phyloP scores from a whole-genome alignment of 2,888 invertebrate genomes.

The Andrena fulva region DNA sequence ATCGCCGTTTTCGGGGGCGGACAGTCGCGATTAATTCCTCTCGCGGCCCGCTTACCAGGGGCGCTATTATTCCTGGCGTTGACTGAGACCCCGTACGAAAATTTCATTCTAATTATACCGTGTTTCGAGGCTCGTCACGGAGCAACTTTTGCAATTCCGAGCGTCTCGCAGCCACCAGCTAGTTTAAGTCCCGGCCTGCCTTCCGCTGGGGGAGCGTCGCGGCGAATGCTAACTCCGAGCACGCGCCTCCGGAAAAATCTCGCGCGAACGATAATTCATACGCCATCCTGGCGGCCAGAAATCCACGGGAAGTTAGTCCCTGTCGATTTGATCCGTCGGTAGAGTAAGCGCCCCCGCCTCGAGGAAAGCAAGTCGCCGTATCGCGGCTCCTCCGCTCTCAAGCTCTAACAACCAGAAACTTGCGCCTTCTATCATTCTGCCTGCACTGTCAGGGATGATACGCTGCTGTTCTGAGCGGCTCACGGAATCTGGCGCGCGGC shows the following conservation, averaged over 20 bases:
- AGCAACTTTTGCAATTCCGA: slow-evolving; percentile 24
- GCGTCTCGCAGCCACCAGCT: slow-evolving; percentile 6
- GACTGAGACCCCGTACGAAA: slow-evolving; percentile 13
- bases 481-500: not conserved
- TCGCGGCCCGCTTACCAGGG: too few species aligned
- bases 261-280: not conserved
- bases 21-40: slow-evolving; percentile 30
- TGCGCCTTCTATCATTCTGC: slow-evolving; percentile 39
- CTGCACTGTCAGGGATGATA: slow-evolving; percentile 9
- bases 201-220: not conserved
- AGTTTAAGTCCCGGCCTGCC: slow-evolving; percentile 9
- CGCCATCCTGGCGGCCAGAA: not conserved
- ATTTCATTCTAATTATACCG: slow-evolving; percentile 41
- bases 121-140: not conserved
- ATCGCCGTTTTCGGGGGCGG: not conserved
- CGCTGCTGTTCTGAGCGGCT: not conserved
- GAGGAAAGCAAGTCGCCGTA: slow-evolving; percentile 3
- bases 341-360: not conserved
- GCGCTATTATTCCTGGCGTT: not conserved
- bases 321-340: slow-evolving; percentile 13
- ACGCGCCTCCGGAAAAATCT: slow-evolving; percentile 37
- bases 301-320: not conserved
- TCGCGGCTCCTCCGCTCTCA: not conserved
- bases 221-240: not conserved
- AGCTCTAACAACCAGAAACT: slow-evolving; percentile 9